Evolutionary conservation across 2,797 vertebrate genomes (phyloP).

Genomic region (Clarias fuscus): DNA sequence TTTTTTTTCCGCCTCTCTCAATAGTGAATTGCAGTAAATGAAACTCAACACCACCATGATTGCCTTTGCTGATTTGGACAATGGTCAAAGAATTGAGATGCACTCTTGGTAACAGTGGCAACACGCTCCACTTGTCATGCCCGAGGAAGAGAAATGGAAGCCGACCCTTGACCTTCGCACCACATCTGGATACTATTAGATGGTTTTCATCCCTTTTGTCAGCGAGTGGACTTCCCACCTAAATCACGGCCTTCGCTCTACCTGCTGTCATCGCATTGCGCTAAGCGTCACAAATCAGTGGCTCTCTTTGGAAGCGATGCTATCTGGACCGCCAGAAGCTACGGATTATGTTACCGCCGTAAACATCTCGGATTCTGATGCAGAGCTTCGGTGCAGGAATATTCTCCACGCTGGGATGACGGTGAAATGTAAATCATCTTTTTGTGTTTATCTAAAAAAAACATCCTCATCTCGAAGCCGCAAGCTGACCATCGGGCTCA

Average conservation of each 20-base stretch:
- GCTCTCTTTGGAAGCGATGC: constrained; percentile 60
- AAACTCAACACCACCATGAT: neutral
- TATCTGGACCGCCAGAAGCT: constrained; percentile 65
- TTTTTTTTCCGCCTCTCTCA: neutral
- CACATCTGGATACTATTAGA: constrained; percentile 52
- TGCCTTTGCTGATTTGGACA: neutral
- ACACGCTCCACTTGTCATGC: constrained; percentile 45
- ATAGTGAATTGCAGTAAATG: neutral
- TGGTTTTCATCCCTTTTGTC: constrained; percentile 29
- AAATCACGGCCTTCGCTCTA: constrained; percentile 61
- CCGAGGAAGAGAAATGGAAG: constrained; percentile 53
- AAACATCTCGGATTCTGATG: constrained; percentile 62
- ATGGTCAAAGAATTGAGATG: constrained; percentile 29
- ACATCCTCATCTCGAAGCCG: constrained; percentile 23
- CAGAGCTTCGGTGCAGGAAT: constrained; percentile 51
- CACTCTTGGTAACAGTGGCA: constrained; percentile 39
- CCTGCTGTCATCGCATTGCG: constrained; percentile 53
- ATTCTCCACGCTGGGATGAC: constrained; percentile 46
- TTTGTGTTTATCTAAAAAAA: constrained; percentile 31
- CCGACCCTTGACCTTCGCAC: constrained; percentile 47
- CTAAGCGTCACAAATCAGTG: constrained; percentile 61
- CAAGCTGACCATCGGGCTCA: neutral
- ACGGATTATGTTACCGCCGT: constrained; percentile 69
- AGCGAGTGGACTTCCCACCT: constrained; percentile 29
- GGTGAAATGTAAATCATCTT: constrained; percentile 56